A percentile compares a stretch with the other conserved stretches of the same genome.
These are phyloP conservation scores for Bombus sylvicola DNA, from an alignment of 1,140 invertebrate genomes.

Conservation along the genomic window DNA sequence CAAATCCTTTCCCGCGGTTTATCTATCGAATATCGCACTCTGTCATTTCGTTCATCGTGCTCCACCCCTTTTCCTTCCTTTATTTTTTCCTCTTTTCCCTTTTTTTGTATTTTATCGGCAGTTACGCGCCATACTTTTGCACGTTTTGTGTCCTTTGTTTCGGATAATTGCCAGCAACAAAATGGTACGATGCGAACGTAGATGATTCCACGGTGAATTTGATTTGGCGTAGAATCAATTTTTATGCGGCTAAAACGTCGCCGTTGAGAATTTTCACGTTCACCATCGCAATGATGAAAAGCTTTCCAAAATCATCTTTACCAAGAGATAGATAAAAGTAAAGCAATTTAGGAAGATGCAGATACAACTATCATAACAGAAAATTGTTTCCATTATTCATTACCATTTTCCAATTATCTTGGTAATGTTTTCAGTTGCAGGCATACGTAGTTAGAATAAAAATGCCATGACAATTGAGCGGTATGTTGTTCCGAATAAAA, in stretches of 20 bases:
- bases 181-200: background rate
- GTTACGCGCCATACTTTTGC: conserved; percentile 29
- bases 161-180: conserved; percentile 21
- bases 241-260: conserved; percentile 1
- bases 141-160: conserved; percentile 35
- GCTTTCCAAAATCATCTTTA: background rate
- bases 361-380: background rate
- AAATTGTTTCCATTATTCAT: background rate
- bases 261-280: background rate
- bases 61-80: background rate
- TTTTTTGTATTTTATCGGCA: conserved; percentile 4
- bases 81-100: too few relatives aligned
- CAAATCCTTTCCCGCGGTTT: conserved; percentile 47
- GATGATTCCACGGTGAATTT: background rate
- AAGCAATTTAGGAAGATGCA: background rate
- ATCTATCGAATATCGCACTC: conserved; percentile 45
- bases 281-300: background rate
- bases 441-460: background rate
- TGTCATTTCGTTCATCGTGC: conserved; percentile 51
- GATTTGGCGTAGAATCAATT: conserved; percentile 3
- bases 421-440: background rate
- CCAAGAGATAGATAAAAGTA: too few relatives aligned
- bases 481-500: background rate
- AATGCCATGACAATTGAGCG: background rate
- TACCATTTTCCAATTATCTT: too few relatives aligned